phyloP scores from a whole-genome alignment of 2,888 invertebrate species.

The Drosophila gaucha region DNA sequence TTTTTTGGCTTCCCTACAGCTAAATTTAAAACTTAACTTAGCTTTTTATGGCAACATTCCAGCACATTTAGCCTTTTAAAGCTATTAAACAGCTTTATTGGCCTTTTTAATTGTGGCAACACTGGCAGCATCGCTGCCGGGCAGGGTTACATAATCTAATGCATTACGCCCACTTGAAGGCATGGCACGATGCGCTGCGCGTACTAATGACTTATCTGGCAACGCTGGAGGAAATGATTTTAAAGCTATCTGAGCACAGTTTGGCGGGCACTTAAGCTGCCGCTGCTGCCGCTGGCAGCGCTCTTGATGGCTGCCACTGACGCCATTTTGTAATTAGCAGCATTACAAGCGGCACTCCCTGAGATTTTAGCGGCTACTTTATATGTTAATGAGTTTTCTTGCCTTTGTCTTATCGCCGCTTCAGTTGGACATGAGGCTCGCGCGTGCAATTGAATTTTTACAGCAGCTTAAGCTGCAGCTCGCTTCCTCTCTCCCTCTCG shows the following conservation, averaged over 20 bases:
- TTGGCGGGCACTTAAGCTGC: constrained; percentile 54
- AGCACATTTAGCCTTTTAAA: background rate
- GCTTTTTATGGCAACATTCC: background rate
- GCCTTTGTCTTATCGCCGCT: constrained; percentile 48
- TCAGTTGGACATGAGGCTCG: constrained; percentile 47
- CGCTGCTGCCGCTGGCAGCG: constrained; percentile 13
- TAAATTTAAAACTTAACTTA: background rate
- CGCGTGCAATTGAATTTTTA: constrained; percentile 69
- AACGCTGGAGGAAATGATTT: constrained; percentile 51
- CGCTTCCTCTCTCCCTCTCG: background rate
- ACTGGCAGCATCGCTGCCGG: constrained; percentile 1
- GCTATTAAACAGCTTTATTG: background rate
- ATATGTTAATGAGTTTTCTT: constrained; percentile 77
- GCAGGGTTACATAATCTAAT: constrained; percentile 18
- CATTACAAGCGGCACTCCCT: constrained; percentile 58
- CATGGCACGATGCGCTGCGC: constrained; percentile 21
- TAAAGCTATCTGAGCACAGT: constrained; percentile 55
- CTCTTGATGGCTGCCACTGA: constrained; percentile 23
- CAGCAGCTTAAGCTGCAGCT: constrained; percentile 51
- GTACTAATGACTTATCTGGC: constrained; percentile 63
- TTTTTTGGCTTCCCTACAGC: too few relatives aligned
- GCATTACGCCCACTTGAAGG: constrained; percentile 24
- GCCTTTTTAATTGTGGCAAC: background rate
- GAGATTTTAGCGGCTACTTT: constrained; percentile 70
- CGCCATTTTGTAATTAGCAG: constrained; percentile 71